Conservation (phyloP, 2,113 vertebrate species). For the Sminthopsis crassicaudata region DNA sequence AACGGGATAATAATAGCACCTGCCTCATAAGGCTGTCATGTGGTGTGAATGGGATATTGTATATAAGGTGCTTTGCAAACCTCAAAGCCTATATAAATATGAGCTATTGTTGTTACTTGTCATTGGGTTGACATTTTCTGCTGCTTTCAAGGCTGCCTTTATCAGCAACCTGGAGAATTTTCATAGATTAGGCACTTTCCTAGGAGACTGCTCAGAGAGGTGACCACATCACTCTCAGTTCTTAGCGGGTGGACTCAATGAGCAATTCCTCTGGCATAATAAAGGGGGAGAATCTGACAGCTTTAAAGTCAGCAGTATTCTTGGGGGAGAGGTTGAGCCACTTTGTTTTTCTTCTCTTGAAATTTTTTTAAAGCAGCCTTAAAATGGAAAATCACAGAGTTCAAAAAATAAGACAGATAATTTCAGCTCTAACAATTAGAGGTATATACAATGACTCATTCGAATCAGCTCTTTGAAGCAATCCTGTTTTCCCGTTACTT, state of each 20-base stretch:
- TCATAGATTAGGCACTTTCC: not conserved
- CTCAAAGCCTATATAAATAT: not conserved
- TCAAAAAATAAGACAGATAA: not conserved
- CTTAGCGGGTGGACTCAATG: not conserved
- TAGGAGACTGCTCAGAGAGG: not conserved
- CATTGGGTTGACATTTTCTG: not conserved
- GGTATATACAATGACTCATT: not conserved
- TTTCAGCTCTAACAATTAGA: not conserved
- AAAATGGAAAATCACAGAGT: constrained; percentile 1
- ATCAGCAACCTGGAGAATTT: not conserved
- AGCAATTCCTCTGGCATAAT: not conserved
- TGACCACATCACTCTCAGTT: not conserved
- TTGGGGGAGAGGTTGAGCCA: not conserved
- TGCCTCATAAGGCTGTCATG: not conserved
- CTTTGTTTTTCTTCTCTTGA: not conserved
- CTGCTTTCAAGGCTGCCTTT: not conserved
- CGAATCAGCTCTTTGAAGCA: not conserved
- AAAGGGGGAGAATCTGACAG: not conserved
- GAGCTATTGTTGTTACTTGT: not conserved
- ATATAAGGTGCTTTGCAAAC: not conserved
- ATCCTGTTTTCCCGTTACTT: not conserved
- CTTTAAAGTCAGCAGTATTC: not conserved
- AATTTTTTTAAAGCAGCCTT: not conserved
- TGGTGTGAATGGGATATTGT: not conserved
- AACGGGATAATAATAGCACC: not conserved